phyloP scores from a whole-genome alignment of 2,113 vertebrate species.

The Phyllopteryx taeniolatus region DNA sequence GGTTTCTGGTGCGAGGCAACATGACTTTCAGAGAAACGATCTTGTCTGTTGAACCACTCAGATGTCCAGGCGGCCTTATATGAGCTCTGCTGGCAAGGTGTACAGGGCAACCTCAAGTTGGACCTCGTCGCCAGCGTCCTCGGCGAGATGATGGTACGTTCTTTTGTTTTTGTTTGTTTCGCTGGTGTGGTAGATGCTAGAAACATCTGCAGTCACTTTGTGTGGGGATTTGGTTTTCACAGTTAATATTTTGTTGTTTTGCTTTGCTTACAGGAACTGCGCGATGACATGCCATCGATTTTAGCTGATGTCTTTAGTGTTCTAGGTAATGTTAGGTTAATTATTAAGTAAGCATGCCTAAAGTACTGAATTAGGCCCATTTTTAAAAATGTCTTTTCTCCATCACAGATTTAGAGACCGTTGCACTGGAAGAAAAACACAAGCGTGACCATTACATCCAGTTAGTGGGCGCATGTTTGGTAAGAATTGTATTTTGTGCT shows the following conservation, averaged over 20 bases:
- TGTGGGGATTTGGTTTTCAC: neutral
- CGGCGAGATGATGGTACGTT: slow-evolving; percentile 87
- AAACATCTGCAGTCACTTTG: neutral
- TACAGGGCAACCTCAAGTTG: slow-evolving; percentile 91
- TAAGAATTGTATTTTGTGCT: slow-evolving; percentile 69
- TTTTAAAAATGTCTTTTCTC: neutral
- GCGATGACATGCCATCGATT: slow-evolving; percentile 94
- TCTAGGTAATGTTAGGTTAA: slow-evolving; percentile 76
- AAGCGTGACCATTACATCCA: slow-evolving; percentile 96
- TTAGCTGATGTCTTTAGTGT: slow-evolving; percentile 98
- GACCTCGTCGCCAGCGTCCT: slow-evolving; percentile 87
- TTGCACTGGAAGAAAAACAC: slow-evolving; percentile 94
- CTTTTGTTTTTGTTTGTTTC: slow-evolving; percentile 6
- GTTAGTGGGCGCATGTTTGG: slow-evolving; percentile 93
- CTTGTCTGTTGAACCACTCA: slow-evolving; percentile 63
- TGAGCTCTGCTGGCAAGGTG: slow-evolving; percentile 89
- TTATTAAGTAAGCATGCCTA: neutral
- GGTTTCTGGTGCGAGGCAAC: neutral
- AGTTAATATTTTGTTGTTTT: neutral
- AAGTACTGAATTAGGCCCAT: too few species aligned
- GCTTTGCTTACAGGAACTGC: slow-evolving; percentile 78
- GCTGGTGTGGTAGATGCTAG: neutral
- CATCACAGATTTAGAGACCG: slow-evolving; percentile 90
- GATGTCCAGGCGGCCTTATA: slow-evolving; percentile 92
- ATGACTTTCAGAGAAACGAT: neutral